Base-by-base conservation (phyloP, 2,113 vertebrate genomes). In the Oreochromis spilurus region DNA sequence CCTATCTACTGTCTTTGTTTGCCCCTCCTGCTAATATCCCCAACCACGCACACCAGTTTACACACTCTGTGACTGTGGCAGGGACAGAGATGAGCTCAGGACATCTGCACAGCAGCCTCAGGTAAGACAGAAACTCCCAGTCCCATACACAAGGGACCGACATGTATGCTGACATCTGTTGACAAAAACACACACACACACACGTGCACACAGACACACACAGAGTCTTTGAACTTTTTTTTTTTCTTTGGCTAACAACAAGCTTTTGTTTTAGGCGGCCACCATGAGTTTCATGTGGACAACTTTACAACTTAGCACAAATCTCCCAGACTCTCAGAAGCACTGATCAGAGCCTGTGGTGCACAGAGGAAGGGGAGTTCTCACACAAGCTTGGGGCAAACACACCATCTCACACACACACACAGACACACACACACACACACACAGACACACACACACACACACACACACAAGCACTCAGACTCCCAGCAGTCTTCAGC, bases 21-120 rank as follows among this genome's bases (percentile, higher is more conserved):
- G 29, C 16, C 34, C 45, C 54, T 5, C 26, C 19, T n/a, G 31
- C 40, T 60, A 75, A 86, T 86, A 52, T 78, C 16, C 60, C 57
- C 75, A 58, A 55, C 40, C 45, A 81, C 70, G 50, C 86, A 89
- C 53, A 81, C 52, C 24, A 3, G 0, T 16, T 9, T 16, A 77
- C 77, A 72, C 75, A 79, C 83, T 10, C 52, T 2, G 79, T 88
- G 83, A 91, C 84, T 90, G 89, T 90, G 72, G 52, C 40, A 80
- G 92, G 94, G 94, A 94, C 92, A 92, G 85, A 50, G 86, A 92
- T 94, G 84, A 87, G 91, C 93, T 93, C 92, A 90, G 95, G 95
- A 96, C 96, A 96, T 94, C 94, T 97, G 96, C 90, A 94, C 94
- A 87, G 92, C 92, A 94, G 96, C 96, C 96, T 94, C 96, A 96